Percentiles rank a stretch among this genome's conserved stretches.
phyloP scores from a whole-genome alignment of 2,888 invertebrate species.

The Melanophora roralis region DNA sequence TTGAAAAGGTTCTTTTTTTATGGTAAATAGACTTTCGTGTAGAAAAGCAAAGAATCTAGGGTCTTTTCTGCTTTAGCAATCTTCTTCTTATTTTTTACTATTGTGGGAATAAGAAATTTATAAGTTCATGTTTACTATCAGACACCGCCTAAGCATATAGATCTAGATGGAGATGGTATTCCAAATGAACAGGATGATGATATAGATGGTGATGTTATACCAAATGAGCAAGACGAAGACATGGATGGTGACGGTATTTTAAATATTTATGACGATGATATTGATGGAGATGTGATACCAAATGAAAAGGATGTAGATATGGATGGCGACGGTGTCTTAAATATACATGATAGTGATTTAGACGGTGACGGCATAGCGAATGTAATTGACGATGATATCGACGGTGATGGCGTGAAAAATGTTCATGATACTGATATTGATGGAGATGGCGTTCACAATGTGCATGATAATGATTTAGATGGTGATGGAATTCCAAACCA shows the following conservation, averaged over 20 bases:
- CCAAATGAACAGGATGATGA: slow-evolving; percentile 71
- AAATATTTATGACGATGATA: slow-evolving; percentile 62
- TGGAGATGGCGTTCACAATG: slow-evolving; percentile 71
- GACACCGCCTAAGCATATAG: slow-evolving; percentile 56
- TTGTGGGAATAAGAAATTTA: slow-evolving; percentile 48
- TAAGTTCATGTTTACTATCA: slow-evolving; percentile 27
- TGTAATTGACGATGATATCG: slow-evolving; percentile 76
- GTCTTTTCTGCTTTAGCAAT: slow-evolving; percentile 40
- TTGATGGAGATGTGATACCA: slow-evolving; percentile 78
- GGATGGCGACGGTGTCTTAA: slow-evolving; percentile 67
- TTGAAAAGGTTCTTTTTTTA: slow-evolving; percentile 54
- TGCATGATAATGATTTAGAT: slow-evolving; percentile 74
- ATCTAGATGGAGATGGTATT: slow-evolving; percentile 67
- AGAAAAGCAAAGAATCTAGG: slow-evolving; percentile 57
- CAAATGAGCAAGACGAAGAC: slow-evolving; percentile 69
- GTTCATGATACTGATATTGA: slow-evolving; percentile 63
- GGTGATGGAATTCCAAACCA: slow-evolving; percentile 73
- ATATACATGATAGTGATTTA: slow-evolving; percentile 67
- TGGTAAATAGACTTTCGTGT: slow-evolving; percentile 47
- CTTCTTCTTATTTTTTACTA: slow-evolving; percentile 3
- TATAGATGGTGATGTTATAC: slow-evolving; percentile 68
- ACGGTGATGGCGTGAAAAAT: slow-evolving; percentile 66
- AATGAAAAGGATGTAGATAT: slow-evolving; percentile 73
- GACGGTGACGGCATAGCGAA: slow-evolving; percentile 77
- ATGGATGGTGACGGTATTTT: slow-evolving; percentile 66